phyloP scores from a whole-genome alignment of 2,113 vertebrate species.

The Jacana jacana region DNA sequence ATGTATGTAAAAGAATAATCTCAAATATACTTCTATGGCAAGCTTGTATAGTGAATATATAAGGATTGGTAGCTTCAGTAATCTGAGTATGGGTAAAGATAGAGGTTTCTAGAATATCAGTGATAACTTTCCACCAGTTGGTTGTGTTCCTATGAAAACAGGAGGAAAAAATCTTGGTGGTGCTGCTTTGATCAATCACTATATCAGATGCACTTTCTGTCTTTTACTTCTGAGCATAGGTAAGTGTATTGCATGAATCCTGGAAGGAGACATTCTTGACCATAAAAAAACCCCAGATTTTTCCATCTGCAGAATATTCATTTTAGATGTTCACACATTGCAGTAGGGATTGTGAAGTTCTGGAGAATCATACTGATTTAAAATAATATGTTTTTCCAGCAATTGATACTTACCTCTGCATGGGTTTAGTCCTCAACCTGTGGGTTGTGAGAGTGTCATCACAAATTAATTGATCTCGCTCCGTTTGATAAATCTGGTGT shows the following conservation, averaged over 20 bases:
- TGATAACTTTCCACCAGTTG: background rate
- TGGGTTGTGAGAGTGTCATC: background rate
- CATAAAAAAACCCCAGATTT: background rate
- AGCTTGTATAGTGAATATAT: background rate
- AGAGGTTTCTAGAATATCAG: background rate
- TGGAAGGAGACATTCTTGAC: background rate
- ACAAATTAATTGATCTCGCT: background rate
- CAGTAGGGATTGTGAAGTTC: background rate
- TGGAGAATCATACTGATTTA: background rate
- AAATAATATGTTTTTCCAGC: background rate
- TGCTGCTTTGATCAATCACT: background rate
- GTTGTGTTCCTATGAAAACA: background rate
- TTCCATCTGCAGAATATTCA: background rate
- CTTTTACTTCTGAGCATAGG: rapidly evolving
- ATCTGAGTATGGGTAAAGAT: background rate
- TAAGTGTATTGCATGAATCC: background rate
- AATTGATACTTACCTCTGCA: background rate
- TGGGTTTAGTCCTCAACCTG: background rate
- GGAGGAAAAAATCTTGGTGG: background rate
- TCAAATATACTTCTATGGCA: background rate
- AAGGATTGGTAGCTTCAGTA: background rate
- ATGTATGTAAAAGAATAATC: background rate
- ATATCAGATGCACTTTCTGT: background rate
- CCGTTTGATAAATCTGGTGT: background rate
- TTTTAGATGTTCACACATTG: background rate